phyloP scores from a whole-genome alignment of 1,140 invertebrate species.

The Macrobrachium nipponense region DNA sequence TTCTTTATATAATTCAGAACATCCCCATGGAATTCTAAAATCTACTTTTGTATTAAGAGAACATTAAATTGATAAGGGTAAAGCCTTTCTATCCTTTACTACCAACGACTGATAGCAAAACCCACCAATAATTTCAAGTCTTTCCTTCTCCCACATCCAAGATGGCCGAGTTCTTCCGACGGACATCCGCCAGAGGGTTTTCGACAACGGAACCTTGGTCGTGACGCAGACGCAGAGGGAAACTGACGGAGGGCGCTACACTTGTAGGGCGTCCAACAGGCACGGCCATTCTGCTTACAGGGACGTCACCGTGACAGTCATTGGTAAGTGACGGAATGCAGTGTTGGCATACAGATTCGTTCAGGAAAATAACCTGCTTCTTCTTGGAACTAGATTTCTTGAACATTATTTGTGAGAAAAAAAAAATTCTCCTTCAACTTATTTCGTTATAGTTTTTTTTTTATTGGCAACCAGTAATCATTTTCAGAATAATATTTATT shows the following conservation, averaged over 20 bases:
- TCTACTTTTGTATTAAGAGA: too few relatives aligned
- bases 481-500: too few relatives aligned
- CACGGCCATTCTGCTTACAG: conserved; percentile 63
- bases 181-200: conserved; percentile 68
- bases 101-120: neutral
- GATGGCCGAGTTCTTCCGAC: conserved; percentile 67
- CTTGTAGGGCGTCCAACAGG: conserved; percentile 65
- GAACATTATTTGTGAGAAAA: neutral
- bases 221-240: conserved; percentile 69
- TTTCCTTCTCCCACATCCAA: conserved; percentile 35
- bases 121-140: neutral
- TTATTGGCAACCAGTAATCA: too few relatives aligned
- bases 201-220: conserved; percentile 67
- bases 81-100: too few relatives aligned
- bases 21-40: too few relatives aligned
- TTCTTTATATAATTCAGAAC: too few relatives aligned
- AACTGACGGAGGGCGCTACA: conserved; percentile 64
- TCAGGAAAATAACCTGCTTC: too few relatives aligned
- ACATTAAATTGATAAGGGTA: too few relatives aligned
- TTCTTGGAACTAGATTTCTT: neutral
- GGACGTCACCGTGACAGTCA: conserved; percentile 62
- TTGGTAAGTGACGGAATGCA: conserved; percentile 15
- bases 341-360: too few relatives aligned
- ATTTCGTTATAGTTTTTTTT: neutral
- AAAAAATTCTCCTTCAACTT: neutral